These are phyloP conservation scores for Odontamblyopus lacepedii DNA, from an alignment of 2,797 vertebrate genomes.

Conservation along the genomic window DNA sequence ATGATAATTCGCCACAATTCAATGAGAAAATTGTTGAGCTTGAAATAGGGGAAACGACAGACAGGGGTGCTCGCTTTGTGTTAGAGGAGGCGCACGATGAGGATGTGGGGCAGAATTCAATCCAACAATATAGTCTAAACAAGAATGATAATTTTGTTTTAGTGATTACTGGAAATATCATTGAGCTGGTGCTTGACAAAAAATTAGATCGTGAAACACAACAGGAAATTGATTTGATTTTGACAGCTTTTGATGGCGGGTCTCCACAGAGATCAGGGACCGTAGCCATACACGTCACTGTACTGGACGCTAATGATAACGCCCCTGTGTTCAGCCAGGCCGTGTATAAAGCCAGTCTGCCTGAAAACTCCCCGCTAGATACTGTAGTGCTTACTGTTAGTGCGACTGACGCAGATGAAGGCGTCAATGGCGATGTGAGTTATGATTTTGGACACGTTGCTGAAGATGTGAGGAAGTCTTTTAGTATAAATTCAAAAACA, in stretches of 20 bases:
- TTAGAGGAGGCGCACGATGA: conserved; percentile 61
- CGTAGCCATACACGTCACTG: conserved; percentile 54
- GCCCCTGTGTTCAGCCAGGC: conserved; percentile 60
- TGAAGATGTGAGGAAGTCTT: conserved; percentile 42
- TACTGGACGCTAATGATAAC: conserved; percentile 73
- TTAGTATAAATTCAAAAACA: conserved; percentile 50
- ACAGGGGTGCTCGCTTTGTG: conserved; percentile 49
- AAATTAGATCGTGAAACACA: conserved; percentile 68
- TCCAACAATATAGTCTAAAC: conserved; percentile 66
- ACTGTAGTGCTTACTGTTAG: conserved; percentile 56
- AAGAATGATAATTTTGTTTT: conserved; percentile 61
- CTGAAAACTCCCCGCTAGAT: conserved; percentile 57
- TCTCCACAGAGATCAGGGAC: conserved; percentile 68
- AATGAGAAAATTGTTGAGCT: conserved; percentile 57
- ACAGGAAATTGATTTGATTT: conserved; percentile 30
- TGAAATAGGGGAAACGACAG: conserved; percentile 56
- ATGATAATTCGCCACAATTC: conserved; percentile 78
- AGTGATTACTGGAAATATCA: conserved; percentile 35
- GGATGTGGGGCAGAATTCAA: conserved; percentile 60
- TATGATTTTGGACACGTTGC: conserved; percentile 66
- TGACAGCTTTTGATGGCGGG: conserved; percentile 69
- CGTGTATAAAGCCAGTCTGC: conserved; percentile 54
- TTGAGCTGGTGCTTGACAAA: conserved; percentile 61
- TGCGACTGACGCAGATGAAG: conserved; percentile 61
- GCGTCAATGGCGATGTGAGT: conserved; percentile 61